Evolutionary conservation across 53 echinoderm and acorn worm species (phyloP), one percentile per base, ranked within the genome.

Genomic region (Pentamera pediparva): DNA sequence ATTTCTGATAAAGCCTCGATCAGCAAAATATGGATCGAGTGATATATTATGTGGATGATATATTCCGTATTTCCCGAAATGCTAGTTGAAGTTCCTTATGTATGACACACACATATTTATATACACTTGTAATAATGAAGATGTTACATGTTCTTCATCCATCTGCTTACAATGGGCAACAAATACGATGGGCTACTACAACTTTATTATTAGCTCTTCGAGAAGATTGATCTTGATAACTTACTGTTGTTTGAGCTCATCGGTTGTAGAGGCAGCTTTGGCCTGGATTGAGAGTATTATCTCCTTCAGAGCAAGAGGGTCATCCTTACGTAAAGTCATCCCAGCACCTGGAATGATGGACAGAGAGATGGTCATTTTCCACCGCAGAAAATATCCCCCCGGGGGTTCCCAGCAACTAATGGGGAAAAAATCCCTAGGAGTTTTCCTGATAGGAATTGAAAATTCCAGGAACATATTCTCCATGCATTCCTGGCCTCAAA

Each of bases 161-260:
- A n/a, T n/a, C n/a, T n/a, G n/a, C n/a, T n/a, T n/a, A n/a, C n/a
- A n/a, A n/a, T n/a, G n/a, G n/a, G n/a, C n/a, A n/a, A n/a, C n/a
- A n/a, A n/a, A n/a, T n/a, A n/a, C n/a, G n/a, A n/a, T n/a, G n/a
- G n/a, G n/a, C n/a, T n/a, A n/a, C n/a, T n/a, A n/a, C n/a, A n/a
- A n/a, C n/a, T n/a, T n/a, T n/a, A n/a, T n/a, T n/a, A n/a, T 41
- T 41, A 41, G 9, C 43, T 15, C 43, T 10, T 41, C 43, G 15
- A 41, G 15, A 41, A 45, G n/a, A 45, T n/a, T 1, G 12, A 45
- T 45, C 1, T 1, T n/a, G 47, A 45, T 4, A 32, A 57, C 90
- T 76, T 75, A 95, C 96, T 90, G 96, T 62, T 85, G 81, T 83
- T 75, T 79, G 81, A 95, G 85, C 61, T 95, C 87, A 32, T 95